Evolutionary conservation across 2,888 invertebrate genomes (phyloP).

Genomic region (Trichogramma dendrolimi): DNA sequence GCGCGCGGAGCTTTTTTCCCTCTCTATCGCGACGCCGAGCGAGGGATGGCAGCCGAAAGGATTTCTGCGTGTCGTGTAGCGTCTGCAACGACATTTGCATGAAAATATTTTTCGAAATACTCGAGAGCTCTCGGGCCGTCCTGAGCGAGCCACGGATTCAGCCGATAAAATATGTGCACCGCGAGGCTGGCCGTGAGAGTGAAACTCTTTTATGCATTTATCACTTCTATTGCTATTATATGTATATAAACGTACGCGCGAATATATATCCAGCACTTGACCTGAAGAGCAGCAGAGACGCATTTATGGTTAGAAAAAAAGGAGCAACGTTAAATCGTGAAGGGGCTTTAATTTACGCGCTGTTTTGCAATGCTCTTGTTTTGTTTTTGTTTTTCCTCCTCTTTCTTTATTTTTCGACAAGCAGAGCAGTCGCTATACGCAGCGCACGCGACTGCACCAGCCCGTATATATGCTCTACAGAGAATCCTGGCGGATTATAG

Average conservation of each 20-base stretch:
- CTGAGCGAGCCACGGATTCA: conserved; percentile 13
- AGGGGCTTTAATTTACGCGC: conserved; percentile 21
- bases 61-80: conserved; percentile 14
- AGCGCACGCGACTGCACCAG: no score
- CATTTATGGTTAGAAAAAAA: not conserved
- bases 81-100: conserved; percentile 22
- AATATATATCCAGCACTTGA: no score
- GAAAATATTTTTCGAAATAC: conserved; percentile 26
- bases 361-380: not conserved
- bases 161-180: conserved; percentile 23
- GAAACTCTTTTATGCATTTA: conserved; percentile 20
- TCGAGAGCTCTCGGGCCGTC: no score
- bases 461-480: no score
- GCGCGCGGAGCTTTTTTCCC: conserved; percentile 8
- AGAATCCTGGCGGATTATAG: no score
- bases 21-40: conserved; percentile 1
- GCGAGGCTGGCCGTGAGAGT: not conserved
- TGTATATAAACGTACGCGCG: conserved; percentile 9
- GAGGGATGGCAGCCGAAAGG: not conserved
- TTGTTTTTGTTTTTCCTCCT: no score
- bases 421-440: no score
- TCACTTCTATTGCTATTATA: conserved; percentile 7
- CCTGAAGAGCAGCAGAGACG: no score
- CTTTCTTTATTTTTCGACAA: no score
- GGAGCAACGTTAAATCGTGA: conserved; percentile 11